A percentile compares a stretch with the other conserved stretches of the same genome.
Conservation (phyloP, 2,888 invertebrate genomes). For the Chymomyza caudatula region DNA sequence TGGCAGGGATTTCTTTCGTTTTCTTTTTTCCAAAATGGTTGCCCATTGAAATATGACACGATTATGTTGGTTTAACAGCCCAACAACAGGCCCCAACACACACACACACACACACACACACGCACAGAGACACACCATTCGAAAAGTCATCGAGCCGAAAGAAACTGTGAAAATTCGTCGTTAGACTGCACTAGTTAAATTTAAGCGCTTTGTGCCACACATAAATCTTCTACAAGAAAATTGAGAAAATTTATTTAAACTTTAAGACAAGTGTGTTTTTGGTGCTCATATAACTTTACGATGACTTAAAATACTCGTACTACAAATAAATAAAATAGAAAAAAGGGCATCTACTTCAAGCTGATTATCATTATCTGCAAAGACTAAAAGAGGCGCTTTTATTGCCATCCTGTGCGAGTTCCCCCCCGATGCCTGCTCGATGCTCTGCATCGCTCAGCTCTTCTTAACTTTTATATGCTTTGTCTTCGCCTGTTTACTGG, state of each 20-base stretch:
- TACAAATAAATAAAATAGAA: background rate
- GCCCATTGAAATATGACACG: conserved; percentile 75
- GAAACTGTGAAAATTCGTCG: background rate
- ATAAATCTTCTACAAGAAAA: background rate
- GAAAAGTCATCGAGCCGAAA: background rate
- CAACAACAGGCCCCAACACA: conserved; percentile 12
- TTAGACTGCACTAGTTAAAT: background rate
- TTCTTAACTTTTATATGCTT: background rate
- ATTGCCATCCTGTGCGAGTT: background rate
- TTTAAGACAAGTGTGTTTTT: background rate
- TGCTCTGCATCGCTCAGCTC: background rate
- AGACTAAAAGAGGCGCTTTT: background rate
- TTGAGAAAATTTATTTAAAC: conserved; percentile 5
- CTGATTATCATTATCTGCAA: background rate
- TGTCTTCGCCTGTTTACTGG: conserved; percentile 32
- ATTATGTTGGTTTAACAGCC: conserved; percentile 36
- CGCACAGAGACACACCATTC: background rate
- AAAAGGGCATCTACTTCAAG: background rate
- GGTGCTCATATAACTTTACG: background rate
- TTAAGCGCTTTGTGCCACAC: background rate
- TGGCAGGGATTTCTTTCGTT: conserved; percentile 12
- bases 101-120: background rate
- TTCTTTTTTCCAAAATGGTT: conserved; percentile 52
- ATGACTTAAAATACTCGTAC: background rate
- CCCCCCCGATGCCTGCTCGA: no score